Conservation (phyloP, 2,113 vertebrate genomes). For the Struthidea cinerea region DNA sequence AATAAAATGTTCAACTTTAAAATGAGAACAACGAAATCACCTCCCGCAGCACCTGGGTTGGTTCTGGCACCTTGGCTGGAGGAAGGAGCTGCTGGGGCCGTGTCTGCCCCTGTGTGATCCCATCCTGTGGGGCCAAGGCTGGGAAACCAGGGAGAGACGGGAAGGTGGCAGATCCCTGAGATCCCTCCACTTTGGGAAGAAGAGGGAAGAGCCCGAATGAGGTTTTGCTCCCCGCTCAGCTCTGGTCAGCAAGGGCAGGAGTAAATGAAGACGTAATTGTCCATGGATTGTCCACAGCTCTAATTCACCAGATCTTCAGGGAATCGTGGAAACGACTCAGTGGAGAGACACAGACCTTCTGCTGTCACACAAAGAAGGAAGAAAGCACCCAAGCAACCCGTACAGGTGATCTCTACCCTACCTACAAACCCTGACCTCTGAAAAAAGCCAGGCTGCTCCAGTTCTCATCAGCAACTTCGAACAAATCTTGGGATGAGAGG, state of each 20-base stretch:
- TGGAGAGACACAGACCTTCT: neutral
- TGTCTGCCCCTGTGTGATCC: neutral
- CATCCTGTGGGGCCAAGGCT: neutral
- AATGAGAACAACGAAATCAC: neutral
- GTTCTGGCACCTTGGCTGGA: neutral
- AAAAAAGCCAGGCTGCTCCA: neutral
- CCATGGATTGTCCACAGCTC: neutral
- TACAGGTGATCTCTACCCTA: rapidly evolving
- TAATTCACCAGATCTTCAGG: neutral
- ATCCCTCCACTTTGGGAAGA: neutral
- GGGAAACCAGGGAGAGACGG: neutral
- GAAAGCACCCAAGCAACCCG: neutral
- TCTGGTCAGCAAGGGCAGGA: neutral
- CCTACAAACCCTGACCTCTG: neutral
- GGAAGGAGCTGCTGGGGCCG: neutral
- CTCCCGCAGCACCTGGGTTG: neutral
- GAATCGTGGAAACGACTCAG: neutral
- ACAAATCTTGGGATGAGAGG: neutral
- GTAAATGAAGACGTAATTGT: neutral
- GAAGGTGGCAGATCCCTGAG: neutral
- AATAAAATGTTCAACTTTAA: neutral
- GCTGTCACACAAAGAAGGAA: neutral
- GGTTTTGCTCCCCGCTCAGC: neutral
- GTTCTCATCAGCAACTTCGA: neutral
- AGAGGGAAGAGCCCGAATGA: neutral